Conservation (phyloP, 1,140 invertebrate species). For the Hirudo medicinalis region DNA sequence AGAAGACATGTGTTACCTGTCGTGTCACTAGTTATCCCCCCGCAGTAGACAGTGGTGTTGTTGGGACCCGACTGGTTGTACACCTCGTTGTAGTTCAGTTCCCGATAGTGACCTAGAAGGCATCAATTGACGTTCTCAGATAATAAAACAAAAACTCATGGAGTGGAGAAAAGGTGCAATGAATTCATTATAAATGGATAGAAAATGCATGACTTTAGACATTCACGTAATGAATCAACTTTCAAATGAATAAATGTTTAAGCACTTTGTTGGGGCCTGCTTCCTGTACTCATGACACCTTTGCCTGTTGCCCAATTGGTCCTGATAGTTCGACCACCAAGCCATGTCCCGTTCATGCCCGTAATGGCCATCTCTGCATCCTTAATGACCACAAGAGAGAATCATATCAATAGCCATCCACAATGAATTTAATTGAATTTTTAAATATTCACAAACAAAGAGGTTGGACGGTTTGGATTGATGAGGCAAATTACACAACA, state of each 20-base stretch:
- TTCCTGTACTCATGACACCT: constrained; percentile 50
- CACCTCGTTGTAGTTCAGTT: constrained; percentile 13
- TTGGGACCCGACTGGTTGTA: constrained; percentile 11
- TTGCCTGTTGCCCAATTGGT: constrained; percentile 99
- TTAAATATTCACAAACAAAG: not conserved
- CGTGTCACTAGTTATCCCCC: constrained; percentile 5
- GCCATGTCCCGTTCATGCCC: constrained; percentile 97
- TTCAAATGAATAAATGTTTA: too few species aligned
- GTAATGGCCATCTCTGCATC: constrained; percentile 95
- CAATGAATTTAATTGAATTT: not conserved
- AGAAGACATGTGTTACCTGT: constrained; percentile 52
- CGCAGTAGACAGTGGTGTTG: constrained; percentile 19
- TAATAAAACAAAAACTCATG: not conserved
- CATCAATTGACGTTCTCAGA: not conserved
- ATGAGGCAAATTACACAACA: too few species aligned
- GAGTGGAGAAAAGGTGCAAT: not conserved
- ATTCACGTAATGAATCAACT: too few species aligned
- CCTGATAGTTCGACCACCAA: constrained; percentile 86
- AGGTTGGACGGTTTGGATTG: too few species aligned
- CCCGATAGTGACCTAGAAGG: not conserved
- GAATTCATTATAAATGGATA: not conserved
- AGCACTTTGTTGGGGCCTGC: constrained; percentile 4
- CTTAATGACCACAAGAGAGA: constrained; percentile 89
- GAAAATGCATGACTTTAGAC: too few species aligned
- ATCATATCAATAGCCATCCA: not conserved